Evolutionary conservation across 64 coral and sea anemone species (phyloP), one percentile per base, ranked within the genome.

Genomic region (Orbicella faveolata): DNA sequence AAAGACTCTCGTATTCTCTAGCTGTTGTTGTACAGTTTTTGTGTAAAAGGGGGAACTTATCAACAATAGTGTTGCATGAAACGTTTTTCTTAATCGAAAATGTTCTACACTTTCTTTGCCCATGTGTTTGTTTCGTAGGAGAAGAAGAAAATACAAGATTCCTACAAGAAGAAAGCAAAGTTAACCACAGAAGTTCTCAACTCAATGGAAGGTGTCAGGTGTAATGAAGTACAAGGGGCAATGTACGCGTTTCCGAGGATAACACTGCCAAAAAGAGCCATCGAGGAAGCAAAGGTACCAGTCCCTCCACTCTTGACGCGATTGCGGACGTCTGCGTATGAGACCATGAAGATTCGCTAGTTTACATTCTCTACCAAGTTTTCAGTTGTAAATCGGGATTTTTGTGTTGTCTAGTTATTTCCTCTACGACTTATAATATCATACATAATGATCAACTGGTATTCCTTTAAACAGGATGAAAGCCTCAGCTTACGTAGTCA

Each of bases 181-280:
- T 65, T 90, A 72, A 87, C 88, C 17, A 90, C 88, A 9, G 75
- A 87, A 15, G 26, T 90, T 37, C 88, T 94, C 18, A 94, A 94
- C 48, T 90, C 88, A 2, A 23, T 94, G 34, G 54, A 79, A 11
- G 82, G 82, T 14, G 76, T 94, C 10, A 69, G 87, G 63, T 94
- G 93, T 72, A 94, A 94, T 35, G 84, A 64, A 54, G 81, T 94
- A 36, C 69, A 63, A 79, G 93, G 93, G 1, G 75, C 93, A 25
- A 79, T 94, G 80, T 94, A 94, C 52, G 93, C 93, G 8, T 94
- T 90, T 74, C 93, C 95, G n/a, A 89, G 88, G 16, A 15, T 96
- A n/a, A 61, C 75, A 63, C 68, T 96, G 4, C 88, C 91, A 4
- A 69, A 44, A 19, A 93, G 53, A 30, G 91, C 83, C 16, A 93